Base-by-base conservation (phyloP, 2,888 invertebrate genomes). In the Drymonia ruficornis region DNA sequence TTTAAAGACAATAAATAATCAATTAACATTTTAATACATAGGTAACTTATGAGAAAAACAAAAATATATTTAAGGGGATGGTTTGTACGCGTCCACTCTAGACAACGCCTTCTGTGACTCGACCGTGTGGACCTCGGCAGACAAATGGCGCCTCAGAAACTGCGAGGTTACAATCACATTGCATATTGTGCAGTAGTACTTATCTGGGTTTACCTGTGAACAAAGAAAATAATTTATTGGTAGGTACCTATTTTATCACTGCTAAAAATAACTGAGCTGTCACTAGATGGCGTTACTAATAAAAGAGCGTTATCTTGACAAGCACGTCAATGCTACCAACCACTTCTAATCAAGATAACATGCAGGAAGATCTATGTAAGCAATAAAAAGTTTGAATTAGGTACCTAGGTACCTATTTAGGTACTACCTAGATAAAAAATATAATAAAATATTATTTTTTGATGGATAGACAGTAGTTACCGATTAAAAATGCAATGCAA, bases 111-210 rank as follows among this genome's bases (percentile, higher is more conserved):
- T 76, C 9, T 77, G 53, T 1, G 85, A 40, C 45, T 84, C 78
- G 0, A 72, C 49, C 0, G 13, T 45, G 29, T 89, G 89, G 0
- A 50, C 62, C 0, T 83, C 80, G 0, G 74, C 53, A 0, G 40
- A n/a, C 0, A 84, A 59, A 49, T 89, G 89, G 0, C 76, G 68
- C 23, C 62, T 60, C 0, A 84, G 46, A 11, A 69, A 71, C 0
- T 66, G 51, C 0, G 75, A 60, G 0, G 62, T 43, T 0, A 86
- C 72, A 0, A 75, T 36, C 0, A 84, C 80, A 28, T 86, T 86
- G 61, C 89, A 89, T 19, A 86, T 72, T 0, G 86, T 84, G 53
- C 89, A 89, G 58, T 85, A 87, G 7, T 70, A 65, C 0, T 55
- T 62, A 0, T 65, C 64, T 1, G 56, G 55, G 1, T 68, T 67